Conservation (phyloP, 2,113 vertebrate species). For the Aix galericulata region DNA sequence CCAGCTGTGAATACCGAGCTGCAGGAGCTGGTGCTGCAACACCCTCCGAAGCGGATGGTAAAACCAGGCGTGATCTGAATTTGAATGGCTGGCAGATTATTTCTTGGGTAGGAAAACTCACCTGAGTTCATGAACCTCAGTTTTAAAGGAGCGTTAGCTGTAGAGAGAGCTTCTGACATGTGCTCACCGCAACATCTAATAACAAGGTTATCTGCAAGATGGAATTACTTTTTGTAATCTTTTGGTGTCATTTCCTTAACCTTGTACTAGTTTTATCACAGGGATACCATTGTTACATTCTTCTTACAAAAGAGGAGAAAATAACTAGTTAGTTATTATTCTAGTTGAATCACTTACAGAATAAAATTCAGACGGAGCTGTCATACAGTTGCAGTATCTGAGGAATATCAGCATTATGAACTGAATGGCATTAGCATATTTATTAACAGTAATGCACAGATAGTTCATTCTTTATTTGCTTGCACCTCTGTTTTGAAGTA, state of each 20-base stretch:
- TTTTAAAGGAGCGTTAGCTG: not conserved
- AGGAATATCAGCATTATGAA: slow-evolving; percentile 35
- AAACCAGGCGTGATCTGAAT: not conserved
- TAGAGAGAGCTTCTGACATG: not conserved
- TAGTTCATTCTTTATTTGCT: slow-evolving; percentile 7
- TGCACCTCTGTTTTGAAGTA: slow-evolving; percentile 2
- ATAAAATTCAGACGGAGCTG: slow-evolving; percentile 31
- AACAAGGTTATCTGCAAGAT: not conserved
- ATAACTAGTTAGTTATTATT: slow-evolving; percentile 47
- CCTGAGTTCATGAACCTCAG: not conserved
- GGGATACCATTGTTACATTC: slow-evolving; percentile 10
- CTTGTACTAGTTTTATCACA: slow-evolving; percentile 36
- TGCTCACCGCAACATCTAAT: not conserved
- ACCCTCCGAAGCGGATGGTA: not conserved
- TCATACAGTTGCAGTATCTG: slow-evolving; percentile 10
- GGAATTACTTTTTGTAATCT: slow-evolving; percentile 3
- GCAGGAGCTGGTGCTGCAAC: not conserved
- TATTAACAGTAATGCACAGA: slow-evolving; percentile 24
- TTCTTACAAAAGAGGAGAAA: slow-evolving; percentile 18
- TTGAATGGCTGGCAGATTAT: not conserved
- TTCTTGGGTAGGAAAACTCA: not conserved
- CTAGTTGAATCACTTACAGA: slow-evolving; percentile 13
- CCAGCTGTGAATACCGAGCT: not conserved
- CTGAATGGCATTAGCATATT: slow-evolving; percentile 37
- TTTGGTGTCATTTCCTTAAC: slow-evolving; percentile 32